Evolutionary conservation across 2,888 invertebrate genomes (phyloP).

Genomic region (Ischnus inquisitorius): DNA sequence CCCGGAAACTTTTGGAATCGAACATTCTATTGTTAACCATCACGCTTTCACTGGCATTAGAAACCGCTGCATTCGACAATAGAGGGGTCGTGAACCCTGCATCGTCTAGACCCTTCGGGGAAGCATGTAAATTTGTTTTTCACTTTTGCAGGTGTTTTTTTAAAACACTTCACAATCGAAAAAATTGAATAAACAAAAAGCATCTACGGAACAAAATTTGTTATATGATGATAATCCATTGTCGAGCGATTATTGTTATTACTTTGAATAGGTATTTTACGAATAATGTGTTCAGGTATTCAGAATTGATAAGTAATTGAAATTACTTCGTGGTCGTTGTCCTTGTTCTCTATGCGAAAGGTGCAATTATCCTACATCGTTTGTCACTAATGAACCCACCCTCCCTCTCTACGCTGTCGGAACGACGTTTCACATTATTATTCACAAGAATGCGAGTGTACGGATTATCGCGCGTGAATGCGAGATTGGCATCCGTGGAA

Average conservation of each 20-base stretch:
- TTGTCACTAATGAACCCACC: slow-evolving; percentile 23
- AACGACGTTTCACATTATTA: slow-evolving; percentile 24
- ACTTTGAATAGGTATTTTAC: not conserved
- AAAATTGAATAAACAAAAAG: not conserved
- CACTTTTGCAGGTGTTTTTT: not conserved
- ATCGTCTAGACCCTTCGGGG: not conserved
- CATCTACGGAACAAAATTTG: not conserved
- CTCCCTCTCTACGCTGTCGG: not conserved
- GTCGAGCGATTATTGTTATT: not conserved
- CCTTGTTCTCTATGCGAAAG: slow-evolving; percentile 6
- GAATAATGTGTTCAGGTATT: not conserved
- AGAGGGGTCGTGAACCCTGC: not conserved
- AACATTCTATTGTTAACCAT: slow-evolving; percentile 8
- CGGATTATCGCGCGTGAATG: slow-evolving; percentile 59
- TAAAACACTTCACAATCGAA: not conserved
- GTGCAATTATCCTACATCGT: slow-evolving; percentile 34
- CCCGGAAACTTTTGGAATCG: slow-evolving; percentile 45
- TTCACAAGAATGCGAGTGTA: slow-evolving; percentile 67
- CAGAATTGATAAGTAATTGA: not conserved
- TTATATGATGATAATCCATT: not conserved
- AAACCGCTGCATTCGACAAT: slow-evolving; percentile 8
- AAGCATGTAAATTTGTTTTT: not conserved
- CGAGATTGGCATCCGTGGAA: slow-evolving; percentile 71
- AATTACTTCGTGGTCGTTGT: not conserved
- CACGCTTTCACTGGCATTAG: slow-evolving; percentile 42